These are phyloP conservation scores for Sycophila texana DNA, from an alignment of 2,888 invertebrate species.

Conservation along the genomic window DNA sequence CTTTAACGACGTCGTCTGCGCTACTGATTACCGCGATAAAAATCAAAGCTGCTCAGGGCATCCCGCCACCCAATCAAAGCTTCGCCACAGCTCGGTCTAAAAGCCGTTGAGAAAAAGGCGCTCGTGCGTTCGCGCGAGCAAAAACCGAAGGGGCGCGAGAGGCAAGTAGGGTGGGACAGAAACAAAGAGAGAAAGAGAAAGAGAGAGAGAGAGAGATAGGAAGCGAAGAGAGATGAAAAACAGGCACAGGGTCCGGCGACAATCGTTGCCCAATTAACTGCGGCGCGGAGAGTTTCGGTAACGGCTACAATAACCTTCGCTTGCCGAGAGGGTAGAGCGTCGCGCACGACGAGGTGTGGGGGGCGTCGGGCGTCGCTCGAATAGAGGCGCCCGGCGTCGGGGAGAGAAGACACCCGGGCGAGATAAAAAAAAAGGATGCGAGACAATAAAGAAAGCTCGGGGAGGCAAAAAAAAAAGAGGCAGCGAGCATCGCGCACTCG, in stretches of 20 bases:
- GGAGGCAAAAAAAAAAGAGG: neutral
- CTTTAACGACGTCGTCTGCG: conserved; percentile 46
- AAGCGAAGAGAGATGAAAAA: conserved; percentile 38
- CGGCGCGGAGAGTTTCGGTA: conserved; percentile 67
- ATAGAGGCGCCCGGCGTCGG: conserved; percentile 24
- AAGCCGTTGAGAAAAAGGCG: conserved; percentile 5
- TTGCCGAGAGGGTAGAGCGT: neutral
- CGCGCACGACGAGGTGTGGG: conserved; percentile 47
- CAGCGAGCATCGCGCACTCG: neutral
- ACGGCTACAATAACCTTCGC: conserved; percentile 64
- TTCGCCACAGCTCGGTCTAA: conserved; percentile 16
- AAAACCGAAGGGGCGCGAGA: conserved; percentile 11
- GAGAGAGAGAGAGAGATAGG: neutral
- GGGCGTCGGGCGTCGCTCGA: conserved; percentile 28
- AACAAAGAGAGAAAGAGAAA: conserved; percentile 2
- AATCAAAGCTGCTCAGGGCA: conserved; percentile 41
- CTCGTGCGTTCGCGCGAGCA: neutral
- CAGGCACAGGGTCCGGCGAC: conserved; percentile 56
- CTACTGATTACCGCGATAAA: conserved; percentile 52
- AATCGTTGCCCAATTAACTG: conserved; percentile 72
- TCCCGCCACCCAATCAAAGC: conserved; percentile 41
- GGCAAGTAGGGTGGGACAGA: conserved; percentile 8
- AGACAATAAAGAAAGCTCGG: conserved; percentile 44
- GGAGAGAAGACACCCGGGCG: neutral
- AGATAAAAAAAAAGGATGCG: neutral